phyloP scores from a whole-genome alignment of 2,113 vertebrate genomes.

The Todiramphus saurophagus region DNA sequence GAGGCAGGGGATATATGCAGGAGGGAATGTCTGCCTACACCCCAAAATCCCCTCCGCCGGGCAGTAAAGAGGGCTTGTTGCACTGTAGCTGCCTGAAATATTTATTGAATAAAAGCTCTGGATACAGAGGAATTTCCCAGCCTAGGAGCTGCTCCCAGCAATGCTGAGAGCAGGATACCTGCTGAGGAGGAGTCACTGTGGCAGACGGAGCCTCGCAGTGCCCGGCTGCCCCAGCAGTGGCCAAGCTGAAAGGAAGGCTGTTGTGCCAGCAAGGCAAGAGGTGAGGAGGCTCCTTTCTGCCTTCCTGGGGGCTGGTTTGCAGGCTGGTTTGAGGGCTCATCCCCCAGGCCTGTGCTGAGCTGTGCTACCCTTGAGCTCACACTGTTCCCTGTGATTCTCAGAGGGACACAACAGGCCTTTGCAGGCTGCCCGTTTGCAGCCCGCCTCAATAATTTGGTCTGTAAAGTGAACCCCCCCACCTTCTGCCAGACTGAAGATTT shows the following conservation, averaged over 20 bases:
- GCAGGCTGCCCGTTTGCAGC: background rate
- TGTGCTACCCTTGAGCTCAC: accelerated
- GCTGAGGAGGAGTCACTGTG: background rate
- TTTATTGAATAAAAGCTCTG: constrained; percentile 65
- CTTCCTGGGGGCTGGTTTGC: background rate
- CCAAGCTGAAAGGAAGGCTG: background rate
- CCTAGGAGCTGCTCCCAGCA: background rate
- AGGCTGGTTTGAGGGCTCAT: background rate
- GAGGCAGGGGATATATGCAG: background rate
- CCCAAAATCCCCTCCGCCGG: background rate
- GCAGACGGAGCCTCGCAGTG: accelerated
- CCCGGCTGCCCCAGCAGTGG: accelerated
- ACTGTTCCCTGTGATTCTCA: background rate
- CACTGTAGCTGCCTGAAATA: constrained; percentile 46
- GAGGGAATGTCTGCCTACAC: background rate
- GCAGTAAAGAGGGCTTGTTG: background rate
- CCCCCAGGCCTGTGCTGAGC: background rate
- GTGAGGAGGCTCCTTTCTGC: background rate
- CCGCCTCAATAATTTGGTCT: background rate
- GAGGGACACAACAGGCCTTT: background rate
- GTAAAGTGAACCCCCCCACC: background rate
- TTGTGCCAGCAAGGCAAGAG: background rate
- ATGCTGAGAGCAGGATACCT: background rate
- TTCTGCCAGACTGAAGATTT: background rate
- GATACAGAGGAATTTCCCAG: constrained; percentile 31